Base-by-base conservation (phyloP, 2,888 invertebrate species). In the Petrophora chlorosata region DNA sequence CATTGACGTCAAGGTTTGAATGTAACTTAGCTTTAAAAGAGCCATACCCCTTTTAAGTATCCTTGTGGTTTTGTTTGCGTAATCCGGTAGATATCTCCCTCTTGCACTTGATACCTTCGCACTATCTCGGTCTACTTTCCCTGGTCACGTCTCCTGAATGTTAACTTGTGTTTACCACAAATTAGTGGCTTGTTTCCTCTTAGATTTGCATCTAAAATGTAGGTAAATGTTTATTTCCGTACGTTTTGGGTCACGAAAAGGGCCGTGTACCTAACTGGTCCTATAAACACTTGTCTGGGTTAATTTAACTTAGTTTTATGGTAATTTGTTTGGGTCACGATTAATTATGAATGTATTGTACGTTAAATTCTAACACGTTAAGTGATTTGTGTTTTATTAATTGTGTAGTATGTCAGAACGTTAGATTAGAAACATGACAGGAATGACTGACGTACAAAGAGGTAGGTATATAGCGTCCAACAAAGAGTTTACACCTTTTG, bases 101-200 rank as follows among this genome's bases (percentile, higher is more conserved):
- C 46, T 34, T 56, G 65, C 52, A 61, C 63, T 72, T 76, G 72
- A 79, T 78, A 71, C 73, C 73, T 76, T 71, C 62, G 67, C 73
- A 65, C 65, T 65, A 55, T 49, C 42, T 33, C 34, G 64, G 63
- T 63, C 70, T 69, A 83, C 87, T 85, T 86, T 86, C 85, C 63
- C 77, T 61, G 66, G 73, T 84, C 82, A 83, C 70, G 74, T 71
- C 57, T 50, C 48, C 50, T 30, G 42, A 59, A 52, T 59, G 67
- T 58, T 56, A 54, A 36, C 47, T 44, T 45, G 41, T 49, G 49
- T 49, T 63, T 44, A 42, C 59, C 61, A 58, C 62, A 69, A 67
- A 70, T 72, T 64, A 65, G 49, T 49, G 16, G 23, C 47, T 41
- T 34, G 36, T 52, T 59, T 46, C 51, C 52, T 43, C 25, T 34